Percentiles rank a stretch among this genome's conserved stretches.
Conservation (phyloP, 2,888 invertebrate species). For the Eugnorisma glareosa region DNA sequence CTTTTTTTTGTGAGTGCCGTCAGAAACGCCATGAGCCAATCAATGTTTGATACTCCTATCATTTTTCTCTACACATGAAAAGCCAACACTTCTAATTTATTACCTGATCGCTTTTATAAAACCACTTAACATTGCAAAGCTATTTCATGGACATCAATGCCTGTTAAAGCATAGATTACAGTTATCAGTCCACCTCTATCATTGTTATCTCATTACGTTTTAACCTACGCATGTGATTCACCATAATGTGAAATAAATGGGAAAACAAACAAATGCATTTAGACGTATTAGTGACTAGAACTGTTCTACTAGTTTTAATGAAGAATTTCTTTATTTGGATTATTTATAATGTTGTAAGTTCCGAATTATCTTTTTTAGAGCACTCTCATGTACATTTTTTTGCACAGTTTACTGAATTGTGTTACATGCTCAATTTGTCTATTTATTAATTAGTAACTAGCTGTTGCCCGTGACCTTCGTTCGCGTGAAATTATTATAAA, state of each 20-base stretch:
- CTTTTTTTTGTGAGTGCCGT: background rate
- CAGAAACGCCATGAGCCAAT: background rate
- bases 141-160: constrained; percentile 50
- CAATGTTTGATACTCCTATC: background rate
- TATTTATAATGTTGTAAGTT: constrained; percentile 49
- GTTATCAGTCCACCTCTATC: constrained; percentile 61
- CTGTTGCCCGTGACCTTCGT: too few species aligned
- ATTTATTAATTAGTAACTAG: background rate
- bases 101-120: constrained; percentile 50
- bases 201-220: constrained; percentile 57
- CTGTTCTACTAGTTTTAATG: background rate
- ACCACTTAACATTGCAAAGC: constrained; percentile 48
- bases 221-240: constrained; percentile 59
- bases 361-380: background rate
- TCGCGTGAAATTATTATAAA: too few species aligned
- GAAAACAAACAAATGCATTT: constrained; percentile 50
- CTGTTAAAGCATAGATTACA: constrained; percentile 60
- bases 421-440: background rate
- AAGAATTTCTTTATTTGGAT: constrained; percentile 26
- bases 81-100: constrained; percentile 37
- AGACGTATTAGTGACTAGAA: constrained; percentile 17
- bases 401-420: constrained; percentile 12
- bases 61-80: constrained; percentile 20
- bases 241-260: constrained; percentile 49
- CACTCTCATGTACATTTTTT: constrained; percentile 8